These are phyloP conservation scores for Galaxea fascicularis DNA, from an alignment of 92 coral and sea anemone genomes.

Conservation along the genomic window DNA sequence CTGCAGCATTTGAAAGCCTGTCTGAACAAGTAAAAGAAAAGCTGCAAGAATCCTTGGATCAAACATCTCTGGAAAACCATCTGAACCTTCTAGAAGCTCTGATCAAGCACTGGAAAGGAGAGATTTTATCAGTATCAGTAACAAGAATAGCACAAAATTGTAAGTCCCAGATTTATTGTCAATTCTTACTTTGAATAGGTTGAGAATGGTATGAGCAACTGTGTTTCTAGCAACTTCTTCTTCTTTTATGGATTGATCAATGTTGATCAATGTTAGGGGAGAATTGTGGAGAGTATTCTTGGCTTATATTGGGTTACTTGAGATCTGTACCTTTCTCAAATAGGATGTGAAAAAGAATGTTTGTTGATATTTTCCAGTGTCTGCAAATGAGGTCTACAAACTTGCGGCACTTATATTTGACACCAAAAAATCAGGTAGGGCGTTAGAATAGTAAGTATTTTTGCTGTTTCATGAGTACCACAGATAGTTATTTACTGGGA, in stretches of 20 bases:
- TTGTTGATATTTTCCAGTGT: conserved; percentile 62
- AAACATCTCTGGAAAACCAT: conserved; percentile 13
- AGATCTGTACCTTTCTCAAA: too few species aligned
- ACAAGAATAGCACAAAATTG: conserved; percentile 39
- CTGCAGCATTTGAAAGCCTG: conserved; percentile 55
- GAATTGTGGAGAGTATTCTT: neutral
- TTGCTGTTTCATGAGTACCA: neutral
- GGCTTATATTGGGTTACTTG: neutral
- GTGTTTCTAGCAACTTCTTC: neutral
- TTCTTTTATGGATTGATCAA: too few species aligned
- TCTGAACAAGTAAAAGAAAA: conserved; percentile 41
- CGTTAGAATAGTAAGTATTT: neutral
- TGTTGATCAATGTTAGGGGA: neutral
- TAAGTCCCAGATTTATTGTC: neutral
- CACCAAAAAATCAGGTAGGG: conserved; percentile 67
- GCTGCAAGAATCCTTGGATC: conserved; percentile 39
- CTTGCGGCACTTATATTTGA: conserved; percentile 88
- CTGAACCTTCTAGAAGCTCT: conserved; percentile 36
- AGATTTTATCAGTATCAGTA: conserved; percentile 39
- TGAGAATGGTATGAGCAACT: neutral
- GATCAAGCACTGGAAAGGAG: conserved; percentile 54
- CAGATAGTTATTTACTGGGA: neutral
- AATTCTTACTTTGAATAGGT: neutral
- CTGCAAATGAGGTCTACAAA: conserved; percentile 83
- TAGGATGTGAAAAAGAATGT: neutral